Percentiles rank a stretch among this genome's conserved stretches.
Conservation (phyloP, 2,113 vertebrate genomes). For the Corythornis vintsioides region DNA sequence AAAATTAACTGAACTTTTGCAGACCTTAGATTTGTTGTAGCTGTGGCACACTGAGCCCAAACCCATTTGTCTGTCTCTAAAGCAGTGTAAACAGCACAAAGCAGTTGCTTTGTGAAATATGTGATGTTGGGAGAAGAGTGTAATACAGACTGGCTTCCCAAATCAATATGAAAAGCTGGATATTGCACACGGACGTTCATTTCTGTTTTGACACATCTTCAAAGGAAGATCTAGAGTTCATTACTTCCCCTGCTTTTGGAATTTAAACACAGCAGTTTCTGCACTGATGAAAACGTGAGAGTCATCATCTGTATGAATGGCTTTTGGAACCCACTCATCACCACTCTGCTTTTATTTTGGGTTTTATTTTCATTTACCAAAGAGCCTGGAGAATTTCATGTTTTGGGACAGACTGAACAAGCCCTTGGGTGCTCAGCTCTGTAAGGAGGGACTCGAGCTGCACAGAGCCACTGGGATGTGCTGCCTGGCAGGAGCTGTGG, state of each 20-base stretch:
- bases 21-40: not conserved
- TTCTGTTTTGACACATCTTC: slow-evolving; percentile 51
- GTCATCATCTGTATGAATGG: not conserved
- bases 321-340: slow-evolving; percentile 6
- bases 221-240: not conserved
- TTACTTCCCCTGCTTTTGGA: not conserved
- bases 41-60: not conserved
- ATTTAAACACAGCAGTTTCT: slow-evolving; percentile 21
- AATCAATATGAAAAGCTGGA: slow-evolving; percentile 42
- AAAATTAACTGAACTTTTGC: not conserved
- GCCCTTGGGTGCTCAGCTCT: not conserved
- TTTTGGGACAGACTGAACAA: not conserved
- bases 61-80: not conserved
- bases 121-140: not conserved
- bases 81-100: slow-evolving; percentile 4
- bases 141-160: slow-evolving; percentile 6
- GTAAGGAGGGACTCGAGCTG: not conserved
- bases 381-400: not conserved
- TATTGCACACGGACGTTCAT: not conserved
- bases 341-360: not conserved
- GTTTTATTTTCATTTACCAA: not conserved
- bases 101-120: slow-evolving; percentile 36
- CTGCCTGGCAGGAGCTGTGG: not conserved
- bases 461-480: not conserved
- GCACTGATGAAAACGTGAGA: not conserved